Conservation (phyloP, 2,797 vertebrate genomes). For the Saguinus oedipus region DNA sequence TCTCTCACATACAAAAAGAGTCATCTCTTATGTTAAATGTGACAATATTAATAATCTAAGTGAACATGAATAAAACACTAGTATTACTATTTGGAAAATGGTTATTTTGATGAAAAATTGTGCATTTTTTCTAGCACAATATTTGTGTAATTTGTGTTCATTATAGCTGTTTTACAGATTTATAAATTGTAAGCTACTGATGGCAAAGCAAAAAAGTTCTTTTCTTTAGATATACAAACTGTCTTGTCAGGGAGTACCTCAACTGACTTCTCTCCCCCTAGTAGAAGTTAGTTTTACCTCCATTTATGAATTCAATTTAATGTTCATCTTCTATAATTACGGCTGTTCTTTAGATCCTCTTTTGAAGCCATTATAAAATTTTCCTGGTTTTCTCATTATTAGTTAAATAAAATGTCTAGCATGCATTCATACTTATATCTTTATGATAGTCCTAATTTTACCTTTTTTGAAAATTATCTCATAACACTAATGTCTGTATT, state of each 20-base stretch:
- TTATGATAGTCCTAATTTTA: not conserved
- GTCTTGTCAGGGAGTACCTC: not conserved
- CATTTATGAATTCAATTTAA: constrained; percentile 14
- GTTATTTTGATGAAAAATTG: not conserved
- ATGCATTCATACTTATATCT: not conserved
- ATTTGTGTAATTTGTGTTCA: not conserved
- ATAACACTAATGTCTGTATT: not conserved
- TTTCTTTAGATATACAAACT: not conserved
- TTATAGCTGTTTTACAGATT: not conserved
- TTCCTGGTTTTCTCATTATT: not conserved
- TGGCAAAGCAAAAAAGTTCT: not conserved
- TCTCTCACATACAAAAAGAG: not conserved
- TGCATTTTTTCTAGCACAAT: not conserved
- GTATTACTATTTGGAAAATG: not conserved
- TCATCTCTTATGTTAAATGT: not conserved
- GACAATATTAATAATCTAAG: not conserved
- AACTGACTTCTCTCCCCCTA: not conserved
- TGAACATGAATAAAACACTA: not conserved
- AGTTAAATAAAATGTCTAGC: not conserved
- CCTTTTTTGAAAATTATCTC: not conserved
- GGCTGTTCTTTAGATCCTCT: not conserved
- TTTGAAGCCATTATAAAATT: not conserved
- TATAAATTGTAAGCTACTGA: not conserved
- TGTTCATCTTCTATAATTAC: not conserved
- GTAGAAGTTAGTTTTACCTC: not conserved